Evolutionary conservation across 2,888 invertebrate genomes (phyloP).

Genomic region (Zhuqinia jingwanae): DNA sequence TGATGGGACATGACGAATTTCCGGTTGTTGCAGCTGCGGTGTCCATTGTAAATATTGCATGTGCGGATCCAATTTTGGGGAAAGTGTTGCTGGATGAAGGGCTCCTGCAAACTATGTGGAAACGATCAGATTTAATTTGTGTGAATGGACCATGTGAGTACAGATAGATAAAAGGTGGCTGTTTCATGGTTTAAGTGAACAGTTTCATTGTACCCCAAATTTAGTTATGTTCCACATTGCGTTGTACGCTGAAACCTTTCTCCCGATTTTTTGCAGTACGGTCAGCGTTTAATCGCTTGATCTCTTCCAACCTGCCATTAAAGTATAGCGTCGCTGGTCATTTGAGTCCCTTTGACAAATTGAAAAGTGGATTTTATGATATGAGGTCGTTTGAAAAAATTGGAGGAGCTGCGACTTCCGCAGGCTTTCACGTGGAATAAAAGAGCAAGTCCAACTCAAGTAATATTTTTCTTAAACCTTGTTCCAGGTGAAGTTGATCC

Average conservation of each 20-base stretch:
- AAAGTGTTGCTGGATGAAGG: constrained; percentile 72
- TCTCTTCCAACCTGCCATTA: constrained; percentile 84
- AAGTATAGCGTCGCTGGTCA: constrained; percentile 85
- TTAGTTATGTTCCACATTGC: neutral
- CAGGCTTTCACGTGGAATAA: constrained; percentile 62
- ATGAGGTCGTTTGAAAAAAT: constrained; percentile 62
- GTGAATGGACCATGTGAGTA: constrained; percentile 72
- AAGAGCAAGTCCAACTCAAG: constrained; percentile 1
- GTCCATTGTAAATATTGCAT: constrained; percentile 74
- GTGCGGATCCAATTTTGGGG: constrained; percentile 68
- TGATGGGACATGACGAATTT: constrained; percentile 72
- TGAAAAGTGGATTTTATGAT: constrained; percentile 81
- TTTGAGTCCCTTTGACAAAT: constrained; percentile 85
- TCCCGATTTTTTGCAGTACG: constrained; percentile 64
- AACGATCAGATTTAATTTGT: constrained; percentile 73
- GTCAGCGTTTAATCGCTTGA: constrained; percentile 84
- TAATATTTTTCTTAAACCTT: constrained; percentile 66
- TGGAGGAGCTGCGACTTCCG: constrained; percentile 37
- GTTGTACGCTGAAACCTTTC: too few relatives aligned
- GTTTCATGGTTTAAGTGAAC: neutral
- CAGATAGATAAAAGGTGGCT: neutral
- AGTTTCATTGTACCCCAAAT: neutral
- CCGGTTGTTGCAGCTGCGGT: constrained; percentile 70
- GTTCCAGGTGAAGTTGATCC: neutral
- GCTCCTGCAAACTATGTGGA: constrained; percentile 74